phyloP scores from a whole-genome alignment of 1,140 invertebrate genomes.

The Dendrolimus kikuchii region DNA sequence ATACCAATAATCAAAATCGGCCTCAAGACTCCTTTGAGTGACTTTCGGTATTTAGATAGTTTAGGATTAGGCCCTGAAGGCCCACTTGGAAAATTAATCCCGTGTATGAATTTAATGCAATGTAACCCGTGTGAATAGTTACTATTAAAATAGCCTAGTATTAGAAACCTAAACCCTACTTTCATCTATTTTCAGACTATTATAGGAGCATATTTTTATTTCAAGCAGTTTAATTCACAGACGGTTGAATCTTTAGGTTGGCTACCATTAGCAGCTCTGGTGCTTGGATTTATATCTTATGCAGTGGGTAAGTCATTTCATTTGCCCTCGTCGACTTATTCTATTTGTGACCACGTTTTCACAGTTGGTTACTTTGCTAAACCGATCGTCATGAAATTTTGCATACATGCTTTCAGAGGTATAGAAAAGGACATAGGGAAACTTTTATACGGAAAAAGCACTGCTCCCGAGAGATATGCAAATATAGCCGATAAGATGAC shows the following conservation, averaged over 20 bases:
- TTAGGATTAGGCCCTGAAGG: too few species aligned
- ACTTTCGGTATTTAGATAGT: background rate
- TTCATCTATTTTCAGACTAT: slow-evolving; percentile 17
- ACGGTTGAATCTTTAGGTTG: slow-evolving; percentile 13
- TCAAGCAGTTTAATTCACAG: slow-evolving; percentile 10
- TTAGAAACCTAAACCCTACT: background rate
- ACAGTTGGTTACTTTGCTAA: background rate
- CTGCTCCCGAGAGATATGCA: too few species aligned
- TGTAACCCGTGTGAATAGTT: background rate
- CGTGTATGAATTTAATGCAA: background rate
- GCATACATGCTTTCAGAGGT: too few species aligned
- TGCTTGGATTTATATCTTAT: slow-evolving; percentile 21
- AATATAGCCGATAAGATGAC: too few species aligned
- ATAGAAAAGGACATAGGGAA: too few species aligned
- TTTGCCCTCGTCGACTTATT: too few species aligned
- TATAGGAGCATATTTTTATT: slow-evolving; percentile 27
- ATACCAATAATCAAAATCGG: background rate
- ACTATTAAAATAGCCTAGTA: background rate
- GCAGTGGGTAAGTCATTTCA: slow-evolving; percentile 18
- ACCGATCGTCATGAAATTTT: too few species aligned
- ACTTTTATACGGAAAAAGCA: too few species aligned
- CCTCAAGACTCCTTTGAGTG: background rate
- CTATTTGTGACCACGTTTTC: background rate
- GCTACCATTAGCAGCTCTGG: slow-evolving; percentile 22
- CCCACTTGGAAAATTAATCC: too few species aligned